These are phyloP conservation scores for Tupaia chinensis DNA, from an alignment of 2,113 vertebrate genomes.

Conservation along the genomic window DNA sequence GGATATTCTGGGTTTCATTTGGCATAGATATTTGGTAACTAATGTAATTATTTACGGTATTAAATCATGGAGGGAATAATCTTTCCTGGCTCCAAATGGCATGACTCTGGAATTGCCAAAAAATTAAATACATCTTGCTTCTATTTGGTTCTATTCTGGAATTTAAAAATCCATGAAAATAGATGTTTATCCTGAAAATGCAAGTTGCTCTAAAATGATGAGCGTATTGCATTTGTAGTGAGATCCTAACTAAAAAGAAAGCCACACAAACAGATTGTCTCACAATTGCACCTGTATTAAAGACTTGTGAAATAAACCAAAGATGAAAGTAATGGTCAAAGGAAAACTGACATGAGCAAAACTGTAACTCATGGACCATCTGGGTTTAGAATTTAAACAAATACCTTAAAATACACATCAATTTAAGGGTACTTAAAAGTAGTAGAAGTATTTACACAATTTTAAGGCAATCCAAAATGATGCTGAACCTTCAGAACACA, in stretches of 20 bases:
- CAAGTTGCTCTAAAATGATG: not conserved
- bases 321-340: not conserved
- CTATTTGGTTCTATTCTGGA: not conserved
- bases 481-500: conserved; percentile 17
- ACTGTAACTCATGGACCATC: not conserved
- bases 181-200: not conserved
- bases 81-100: not conserved
- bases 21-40: not conserved
- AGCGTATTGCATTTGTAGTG: not conserved
- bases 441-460: not conserved
- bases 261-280: too few species aligned
- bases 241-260: too few species aligned
- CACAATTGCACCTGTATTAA: not conserved
- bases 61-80: not conserved
- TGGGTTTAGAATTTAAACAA: not conserved
- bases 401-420: not conserved
- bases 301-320: not conserved
- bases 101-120: not conserved
- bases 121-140: not conserved
- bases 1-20: not conserved
- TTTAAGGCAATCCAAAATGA: conserved; percentile 27
- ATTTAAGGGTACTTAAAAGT: not conserved
- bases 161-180: not conserved
- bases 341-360: not conserved
- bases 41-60: not conserved